Evolutionary conservation across 1,140 invertebrate genomes (phyloP).

Genomic region (Trypoxylus dichotomus): DNA sequence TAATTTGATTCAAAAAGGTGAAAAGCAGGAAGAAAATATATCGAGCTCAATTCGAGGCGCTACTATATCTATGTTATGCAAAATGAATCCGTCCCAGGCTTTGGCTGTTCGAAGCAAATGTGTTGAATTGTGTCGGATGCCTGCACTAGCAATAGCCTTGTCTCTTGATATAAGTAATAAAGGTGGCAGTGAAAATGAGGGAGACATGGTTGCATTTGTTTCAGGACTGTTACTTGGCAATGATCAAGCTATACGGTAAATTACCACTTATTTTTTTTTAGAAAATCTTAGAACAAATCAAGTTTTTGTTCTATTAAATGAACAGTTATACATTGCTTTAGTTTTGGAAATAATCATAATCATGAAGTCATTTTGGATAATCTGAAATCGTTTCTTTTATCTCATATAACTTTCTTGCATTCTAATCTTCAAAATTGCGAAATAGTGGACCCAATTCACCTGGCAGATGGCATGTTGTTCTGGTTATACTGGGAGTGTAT

Average conservation of each 20-base stretch:
- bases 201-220: constrained; percentile 78
- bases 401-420: too few species aligned
- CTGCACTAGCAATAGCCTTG: constrained; percentile 79
- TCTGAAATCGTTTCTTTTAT: too few species aligned
- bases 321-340: too few species aligned
- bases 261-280: too few species aligned
- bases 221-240: constrained; percentile 88
- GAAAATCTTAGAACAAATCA: too few species aligned
- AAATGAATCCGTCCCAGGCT: constrained; percentile 87
- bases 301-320: too few species aligned
- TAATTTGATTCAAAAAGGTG: constrained; percentile 83
- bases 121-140: constrained; percentile 80
- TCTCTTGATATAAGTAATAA: constrained; percentile 63
- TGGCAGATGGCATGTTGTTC: too few species aligned
- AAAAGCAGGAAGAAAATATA: constrained; percentile 82
- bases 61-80: constrained; percentile 78
- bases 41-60: constrained; percentile 70
- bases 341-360: too few species aligned
- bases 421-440: too few species aligned
- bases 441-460: too few species aligned
- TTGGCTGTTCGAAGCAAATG: constrained; percentile 81
- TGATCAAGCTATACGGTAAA: constrained; percentile 77
- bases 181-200: constrained; percentile 44
- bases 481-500: too few species aligned
- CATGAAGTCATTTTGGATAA: too few species aligned